Conservation (phyloP, 92 coral and sea anemone genomes). For the Heteractis magnifica region DNA sequence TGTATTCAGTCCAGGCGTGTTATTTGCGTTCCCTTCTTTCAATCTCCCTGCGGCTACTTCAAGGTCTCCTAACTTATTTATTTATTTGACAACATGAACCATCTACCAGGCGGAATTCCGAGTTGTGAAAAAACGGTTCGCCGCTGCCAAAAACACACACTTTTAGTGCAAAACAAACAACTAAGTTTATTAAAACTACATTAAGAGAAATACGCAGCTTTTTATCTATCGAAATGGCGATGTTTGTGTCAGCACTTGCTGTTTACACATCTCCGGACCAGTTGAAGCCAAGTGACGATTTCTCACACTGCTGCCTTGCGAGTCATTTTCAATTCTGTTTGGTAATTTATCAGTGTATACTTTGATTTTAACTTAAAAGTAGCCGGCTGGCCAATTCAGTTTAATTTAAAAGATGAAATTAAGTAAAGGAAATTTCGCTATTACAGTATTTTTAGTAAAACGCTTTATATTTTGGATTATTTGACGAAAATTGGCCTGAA, state of each 20-base stretch:
- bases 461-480: neutral
- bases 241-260: neutral
- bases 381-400: neutral
- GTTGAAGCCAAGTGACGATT: neutral
- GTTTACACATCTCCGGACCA: neutral
- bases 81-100: neutral
- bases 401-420: neutral
- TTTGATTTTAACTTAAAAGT: neutral
- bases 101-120: neutral
- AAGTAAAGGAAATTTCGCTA: neutral
- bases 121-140: neutral
- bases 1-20: neutral
- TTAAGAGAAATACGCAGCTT: neutral
- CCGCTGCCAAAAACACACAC: neutral
- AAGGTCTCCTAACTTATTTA: neutral
- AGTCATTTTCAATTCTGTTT: neutral
- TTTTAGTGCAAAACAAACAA: conserved; percentile 4
- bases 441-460: neutral
- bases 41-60: neutral
- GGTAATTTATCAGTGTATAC: neutral
- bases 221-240: neutral
- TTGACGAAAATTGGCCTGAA: neutral
- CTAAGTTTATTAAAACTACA: neutral
- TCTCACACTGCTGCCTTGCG: neutral
- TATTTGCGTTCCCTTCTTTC: too few relatives aligned